Conservation (phyloP, 2,888 invertebrate genomes). For the Podotricha telesiphe region DNA sequence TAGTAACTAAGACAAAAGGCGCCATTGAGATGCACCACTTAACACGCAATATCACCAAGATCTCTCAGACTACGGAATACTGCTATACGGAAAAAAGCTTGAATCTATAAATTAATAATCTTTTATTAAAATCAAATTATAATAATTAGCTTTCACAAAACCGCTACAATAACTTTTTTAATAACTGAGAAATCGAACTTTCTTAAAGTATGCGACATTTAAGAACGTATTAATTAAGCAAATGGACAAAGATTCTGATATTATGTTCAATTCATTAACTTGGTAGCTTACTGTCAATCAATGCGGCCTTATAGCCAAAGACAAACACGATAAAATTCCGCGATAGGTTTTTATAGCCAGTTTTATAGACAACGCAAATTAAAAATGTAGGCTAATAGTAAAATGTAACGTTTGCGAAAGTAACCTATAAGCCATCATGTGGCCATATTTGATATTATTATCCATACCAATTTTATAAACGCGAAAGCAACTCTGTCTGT, state of each 20-base stretch:
- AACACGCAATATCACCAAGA: too few relatives aligned
- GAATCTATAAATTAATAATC: too few relatives aligned
- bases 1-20: too few relatives aligned
- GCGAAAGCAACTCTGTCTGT: too few relatives aligned
- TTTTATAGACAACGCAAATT: conserved; percentile 30
- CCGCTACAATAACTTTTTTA: neutral
- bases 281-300: conserved; percentile 33
- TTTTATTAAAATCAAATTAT: too few relatives aligned
- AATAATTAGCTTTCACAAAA: too few relatives aligned
- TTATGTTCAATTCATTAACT: conserved; percentile 33
- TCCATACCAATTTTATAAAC: too few relatives aligned
- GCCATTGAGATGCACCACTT: too few relatives aligned
- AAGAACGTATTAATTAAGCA: neutral
- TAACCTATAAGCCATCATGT: neutral
- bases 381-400: conserved; percentile 29
- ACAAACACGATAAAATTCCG: conserved; percentile 35
- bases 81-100: too few relatives aligned
- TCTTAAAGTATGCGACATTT: neutral
- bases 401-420: neutral
- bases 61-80: too few relatives aligned
- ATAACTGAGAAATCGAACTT: neutral
- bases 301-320: conserved; percentile 25
- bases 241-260: neutral
- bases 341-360: conserved; percentile 26
- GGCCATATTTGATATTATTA: neutral